Evolutionary conservation across 2,888 invertebrate species (phyloP), one percentile per base, ranked within the genome.

Genomic region (Iselma pallidipennis): DNA sequence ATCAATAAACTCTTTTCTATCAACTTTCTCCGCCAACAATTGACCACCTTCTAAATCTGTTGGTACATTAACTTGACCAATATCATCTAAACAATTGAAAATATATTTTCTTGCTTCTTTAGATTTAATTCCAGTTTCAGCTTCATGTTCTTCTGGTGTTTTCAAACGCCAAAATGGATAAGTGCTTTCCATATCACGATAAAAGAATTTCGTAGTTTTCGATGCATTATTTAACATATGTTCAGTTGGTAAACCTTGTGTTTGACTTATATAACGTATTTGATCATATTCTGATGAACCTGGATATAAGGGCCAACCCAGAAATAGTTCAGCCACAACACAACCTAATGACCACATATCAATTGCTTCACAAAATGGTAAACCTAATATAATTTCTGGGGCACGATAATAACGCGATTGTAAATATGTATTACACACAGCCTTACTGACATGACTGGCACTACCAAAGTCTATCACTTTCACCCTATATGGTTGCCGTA

Each of bases 271-370:
- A 80, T 89, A 91, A 69, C 97, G 88, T 77, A 98, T 98, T 86
- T 98, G 94, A 84, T 99, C 99, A 84, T 98, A 99, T 84, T 99
- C 99, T 16, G 98, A 98, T 55, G 96, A 95, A 68, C 99, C 99
- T 0, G 99, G 99, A 84, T 99, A 99, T 33, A 99, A 86, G 14
- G 99, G 99, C 99, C 99, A 99, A 67, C 99, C 99, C 49, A 99
- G 88, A 84, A 99, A 99, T 71, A 99, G 86, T 82, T 99, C 99
- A 2, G 99, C 99, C 50, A 99, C 98, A 67, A 99, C 99, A 83
- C 99, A 99, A 61, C 99, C 99, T 70, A 99, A 85, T 5, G 98
- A 98, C 99, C 99, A 99, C 98, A 99, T 99, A 83, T 99, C 99
- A 76, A 99, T 99, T 12, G 98, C 96, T 83, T 99, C 99, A 85